These are phyloP conservation scores for Darevskia nairensis DNA, from an alignment of 2,797 vertebrate species.

Conservation along the genomic window DNA sequence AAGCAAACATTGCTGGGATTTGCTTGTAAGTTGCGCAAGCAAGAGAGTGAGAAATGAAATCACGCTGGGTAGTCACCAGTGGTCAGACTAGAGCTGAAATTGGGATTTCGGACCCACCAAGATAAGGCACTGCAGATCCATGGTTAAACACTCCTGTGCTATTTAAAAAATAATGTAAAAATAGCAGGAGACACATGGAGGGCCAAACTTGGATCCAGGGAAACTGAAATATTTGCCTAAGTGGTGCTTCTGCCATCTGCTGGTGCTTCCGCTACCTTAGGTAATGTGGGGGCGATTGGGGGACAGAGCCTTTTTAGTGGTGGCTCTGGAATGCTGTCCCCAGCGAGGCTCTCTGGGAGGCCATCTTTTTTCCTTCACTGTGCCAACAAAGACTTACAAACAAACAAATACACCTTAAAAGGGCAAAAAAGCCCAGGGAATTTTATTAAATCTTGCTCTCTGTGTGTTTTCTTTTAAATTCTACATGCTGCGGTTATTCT, in stretches of 20 bases:
- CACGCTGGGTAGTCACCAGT: no score
- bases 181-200: background rate
- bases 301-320: background rate
- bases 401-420: background rate
- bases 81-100: no score
- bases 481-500: background rate
- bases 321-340: background rate
- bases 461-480: background rate
- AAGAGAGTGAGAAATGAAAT: background rate
- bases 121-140: background rate
- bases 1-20: background rate
- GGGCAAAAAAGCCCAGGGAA: background rate
- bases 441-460: background rate
- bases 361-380: background rate
- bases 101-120: background rate
- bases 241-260: background rate
- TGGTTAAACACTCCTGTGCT: background rate
- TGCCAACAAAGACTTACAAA: background rate
- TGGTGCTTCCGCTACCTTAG: background rate
- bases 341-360: background rate
- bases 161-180: background rate
- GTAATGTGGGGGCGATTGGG: background rate
- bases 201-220: background rate
- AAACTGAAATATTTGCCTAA: background rate
- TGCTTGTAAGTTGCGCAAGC: background rate